Conservation (phyloP, 2,113 vertebrate species). For the Labrus mixtus region DNA sequence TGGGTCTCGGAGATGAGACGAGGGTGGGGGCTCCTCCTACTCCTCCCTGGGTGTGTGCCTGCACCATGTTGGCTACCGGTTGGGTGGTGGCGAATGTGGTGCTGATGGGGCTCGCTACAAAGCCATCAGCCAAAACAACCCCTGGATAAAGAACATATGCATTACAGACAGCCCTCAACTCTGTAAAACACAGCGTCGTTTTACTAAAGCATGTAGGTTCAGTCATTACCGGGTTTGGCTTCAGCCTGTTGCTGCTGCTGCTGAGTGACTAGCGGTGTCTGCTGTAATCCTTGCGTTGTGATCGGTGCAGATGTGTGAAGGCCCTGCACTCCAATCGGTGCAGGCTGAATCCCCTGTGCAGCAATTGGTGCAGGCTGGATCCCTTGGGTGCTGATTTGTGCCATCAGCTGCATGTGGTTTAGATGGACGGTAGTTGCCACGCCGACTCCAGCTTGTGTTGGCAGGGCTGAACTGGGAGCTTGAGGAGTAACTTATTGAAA, state of each 20-base stretch:
- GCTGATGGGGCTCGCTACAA: conserved; percentile 93
- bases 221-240: conserved; percentile 89
- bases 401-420: conserved; percentile 98
- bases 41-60: conserved; percentile 91
- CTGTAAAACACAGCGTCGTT: background rate
- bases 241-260: conserved; percentile 88
- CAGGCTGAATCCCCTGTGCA: conserved; percentile 92
- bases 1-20: conserved; percentile 95
- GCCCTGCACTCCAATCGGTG: conserved; percentile 90
- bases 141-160: conserved; percentile 54
- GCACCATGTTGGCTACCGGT: conserved; percentile 92
- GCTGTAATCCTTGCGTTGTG: conserved; percentile 90
- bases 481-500: conserved; percentile 90
- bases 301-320: conserved; percentile 91
- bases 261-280: conserved; percentile 84
- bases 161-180: background rate
- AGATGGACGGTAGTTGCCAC: conserved; percentile 96
- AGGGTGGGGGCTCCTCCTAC: conserved; percentile 88
- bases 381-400: conserved; percentile 92
- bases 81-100: conserved; percentile 91
- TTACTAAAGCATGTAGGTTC: no score
- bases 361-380: conserved; percentile 91
- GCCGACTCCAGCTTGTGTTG: conserved; percentile 91
- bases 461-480: conserved; percentile 92
- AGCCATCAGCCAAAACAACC: conserved; percentile 93